These are phyloP conservation scores for Stenodema calcarata DNA, from an alignment of 2,888 invertebrate genomes.

Conservation along the genomic window DNA sequence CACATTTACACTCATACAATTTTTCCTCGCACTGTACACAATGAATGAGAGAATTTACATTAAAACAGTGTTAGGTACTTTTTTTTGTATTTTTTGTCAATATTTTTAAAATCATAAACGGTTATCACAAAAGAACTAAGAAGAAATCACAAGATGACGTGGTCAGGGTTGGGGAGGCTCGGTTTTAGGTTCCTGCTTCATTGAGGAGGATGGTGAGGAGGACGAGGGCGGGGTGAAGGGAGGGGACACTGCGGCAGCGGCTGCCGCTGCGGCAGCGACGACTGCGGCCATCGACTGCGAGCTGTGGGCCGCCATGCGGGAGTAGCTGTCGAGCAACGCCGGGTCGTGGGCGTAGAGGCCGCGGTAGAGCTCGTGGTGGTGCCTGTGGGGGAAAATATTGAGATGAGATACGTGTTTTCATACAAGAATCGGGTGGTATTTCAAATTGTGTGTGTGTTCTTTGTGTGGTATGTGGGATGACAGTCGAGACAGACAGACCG, in stretches of 20 bases:
- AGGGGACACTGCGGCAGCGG: constrained; percentile 59
- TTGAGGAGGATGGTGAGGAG: constrained; percentile 48
- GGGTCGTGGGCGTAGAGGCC: constrained; percentile 74
- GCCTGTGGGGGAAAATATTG: constrained; percentile 59
- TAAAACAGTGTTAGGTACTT: background rate
- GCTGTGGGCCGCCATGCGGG: constrained; percentile 68
- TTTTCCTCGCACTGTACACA: constrained; percentile 50
- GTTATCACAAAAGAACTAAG: constrained; percentile 45
- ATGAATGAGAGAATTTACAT: background rate
- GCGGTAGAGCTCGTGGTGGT: constrained; percentile 76
- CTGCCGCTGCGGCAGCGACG: constrained; percentile 59
- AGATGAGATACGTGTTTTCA: background rate
- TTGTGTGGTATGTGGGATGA: no score
- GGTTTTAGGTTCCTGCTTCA: constrained; percentile 50
- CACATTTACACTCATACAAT: constrained; percentile 52
- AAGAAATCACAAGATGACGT: constrained; percentile 29
- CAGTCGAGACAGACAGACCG: no score
- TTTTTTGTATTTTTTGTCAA: background rate
- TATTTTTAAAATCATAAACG: background rate
- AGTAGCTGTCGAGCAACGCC: constrained; percentile 75
- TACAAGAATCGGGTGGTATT: no score
- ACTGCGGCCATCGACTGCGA: constrained; percentile 61
- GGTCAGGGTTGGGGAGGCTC: constrained; percentile 53
- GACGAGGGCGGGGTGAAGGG: constrained; percentile 54
- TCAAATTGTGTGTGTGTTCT: no score